Conservation (phyloP, 2,113 vertebrate genomes). For the Proterorhinus semilunaris region DNA sequence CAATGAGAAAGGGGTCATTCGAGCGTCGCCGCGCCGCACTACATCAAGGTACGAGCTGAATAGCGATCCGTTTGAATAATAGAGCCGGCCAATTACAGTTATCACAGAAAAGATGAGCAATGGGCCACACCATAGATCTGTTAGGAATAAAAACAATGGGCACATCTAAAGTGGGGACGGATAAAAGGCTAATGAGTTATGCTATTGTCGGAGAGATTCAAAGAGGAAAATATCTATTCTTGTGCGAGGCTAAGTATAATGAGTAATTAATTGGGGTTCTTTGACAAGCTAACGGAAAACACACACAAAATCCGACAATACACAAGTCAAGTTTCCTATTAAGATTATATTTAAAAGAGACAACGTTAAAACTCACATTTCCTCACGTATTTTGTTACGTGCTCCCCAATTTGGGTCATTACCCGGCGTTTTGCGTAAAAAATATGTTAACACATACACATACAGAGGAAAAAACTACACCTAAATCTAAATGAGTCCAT, state of each 20-base stretch:
- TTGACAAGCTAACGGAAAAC: no score
- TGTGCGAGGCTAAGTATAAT: neutral
- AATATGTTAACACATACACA: no score
- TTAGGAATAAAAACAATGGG: neutral
- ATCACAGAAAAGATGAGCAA: constrained; percentile 1
- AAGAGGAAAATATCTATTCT: neutral
- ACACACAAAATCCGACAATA: no score
- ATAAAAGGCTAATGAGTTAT: neutral
- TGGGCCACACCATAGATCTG: neutral
- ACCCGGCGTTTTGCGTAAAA: no score
- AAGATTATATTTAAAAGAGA: no score
- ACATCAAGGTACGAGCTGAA: neutral
- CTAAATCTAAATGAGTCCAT: no score
- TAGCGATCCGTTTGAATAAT: neutral
- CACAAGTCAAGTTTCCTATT: no score
- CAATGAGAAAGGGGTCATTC: neutral
- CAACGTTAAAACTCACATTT: no score
- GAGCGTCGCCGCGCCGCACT: neutral
- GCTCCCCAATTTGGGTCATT: no score
- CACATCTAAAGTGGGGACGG: neutral
- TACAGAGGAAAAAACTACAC: no score
- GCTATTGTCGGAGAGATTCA: neutral
- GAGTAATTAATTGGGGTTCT: no score
- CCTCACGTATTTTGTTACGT: no score
- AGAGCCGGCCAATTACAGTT: neutral